Evolutionary conservation across 2,113 vertebrate genomes (phyloP), one percentile per base, ranked within the genome.

Genomic region (Hiodon alosoides): DNA sequence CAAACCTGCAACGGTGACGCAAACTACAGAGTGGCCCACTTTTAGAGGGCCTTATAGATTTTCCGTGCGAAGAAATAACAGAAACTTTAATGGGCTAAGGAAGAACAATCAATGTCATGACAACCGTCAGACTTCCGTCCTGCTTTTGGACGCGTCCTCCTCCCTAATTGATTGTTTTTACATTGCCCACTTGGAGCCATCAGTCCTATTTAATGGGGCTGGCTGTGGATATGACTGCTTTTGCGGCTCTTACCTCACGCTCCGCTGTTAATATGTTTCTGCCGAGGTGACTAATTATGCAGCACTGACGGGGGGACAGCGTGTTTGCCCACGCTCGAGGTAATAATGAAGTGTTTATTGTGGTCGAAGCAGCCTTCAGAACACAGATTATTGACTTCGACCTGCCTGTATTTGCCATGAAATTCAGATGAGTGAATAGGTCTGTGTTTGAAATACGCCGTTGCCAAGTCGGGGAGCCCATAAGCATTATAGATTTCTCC

Each of bases 1-100:
- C 79, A 89, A 87, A 89, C 86, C 87, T 87, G 87, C 86, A 87
- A 80, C 79, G 79, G 77, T 59, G 50, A 71, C 83, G 79, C 79
- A 14, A 31, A 31, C 31, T 31, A 61, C 83, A 81, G 80, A 77
- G 81, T 79, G 74, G 79, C 83, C 86, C 82, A 72, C 85, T 88
- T 86, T 86, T 81, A 86, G 86, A 85, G 16, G 16, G 16, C 67
- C 4, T 7, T 87, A 90, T 90, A 83, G 89, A 92, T 90, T 88
- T 85, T 52, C 60, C 7, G 81, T 86, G 87, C 85, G 6, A 17
- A 86, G 90, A 89, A 90, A 89, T 88, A 90, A 88, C 85, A 87
- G 86, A 88, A 88, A 89, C 83, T 82, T 85, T 87, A 69, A 71
- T 16, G 46, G 31, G 59, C 59, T 90, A 89, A 86, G 88, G 58